Conservation (phyloP, 2,113 vertebrate species). For the Calypte anna region DNA sequence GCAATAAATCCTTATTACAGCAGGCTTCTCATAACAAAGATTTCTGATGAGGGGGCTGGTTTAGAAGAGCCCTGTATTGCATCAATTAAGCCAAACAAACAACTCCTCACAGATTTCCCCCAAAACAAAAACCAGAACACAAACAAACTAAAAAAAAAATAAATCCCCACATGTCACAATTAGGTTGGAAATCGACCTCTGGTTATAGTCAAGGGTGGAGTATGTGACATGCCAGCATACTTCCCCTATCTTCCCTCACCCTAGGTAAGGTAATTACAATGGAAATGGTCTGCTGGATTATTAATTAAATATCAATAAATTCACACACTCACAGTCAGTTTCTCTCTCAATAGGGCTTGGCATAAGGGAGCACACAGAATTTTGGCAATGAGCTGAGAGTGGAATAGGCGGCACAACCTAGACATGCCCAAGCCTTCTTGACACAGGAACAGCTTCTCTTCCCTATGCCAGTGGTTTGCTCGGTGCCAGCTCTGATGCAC, state of each 20-base stretch:
- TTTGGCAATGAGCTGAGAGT: slow-evolving; percentile 59
- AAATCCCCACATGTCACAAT: not conserved
- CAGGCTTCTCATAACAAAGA: slow-evolving; percentile 19
- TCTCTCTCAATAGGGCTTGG: slow-evolving; percentile 67
- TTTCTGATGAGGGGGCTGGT: slow-evolving; percentile 30
- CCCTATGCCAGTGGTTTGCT: slow-evolving; percentile 74
- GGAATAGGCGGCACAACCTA: slow-evolving; percentile 67
- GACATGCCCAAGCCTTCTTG: slow-evolving; percentile 76
- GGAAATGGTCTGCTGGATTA: slow-evolving; percentile 44
- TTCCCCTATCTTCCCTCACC: not conserved
- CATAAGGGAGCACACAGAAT: slow-evolving; percentile 66
- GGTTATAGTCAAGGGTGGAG: not conserved
- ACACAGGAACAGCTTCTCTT: slow-evolving; percentile 81
- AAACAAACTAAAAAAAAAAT: not conserved
- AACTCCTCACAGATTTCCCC: not conserved
- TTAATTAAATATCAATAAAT: slow-evolving; percentile 71
- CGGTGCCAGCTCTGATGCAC: slow-evolving; percentile 76
- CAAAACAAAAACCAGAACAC: not conserved
- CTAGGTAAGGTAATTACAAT: slow-evolving; percentile 13
- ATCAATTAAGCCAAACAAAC: slow-evolving; percentile 48
- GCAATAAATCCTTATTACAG: slow-evolving; percentile 15
- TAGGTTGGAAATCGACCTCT: not conserved
- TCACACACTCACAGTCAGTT: slow-evolving; percentile 60
- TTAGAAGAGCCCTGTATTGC: slow-evolving; percentile 31
- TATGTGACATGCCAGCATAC: rapidly evolving